A percentile compares a stretch with the other conserved stretches of the same genome.
phyloP scores from a whole-genome alignment of 1,140 invertebrate species.

The Aethina tumida region DNA sequence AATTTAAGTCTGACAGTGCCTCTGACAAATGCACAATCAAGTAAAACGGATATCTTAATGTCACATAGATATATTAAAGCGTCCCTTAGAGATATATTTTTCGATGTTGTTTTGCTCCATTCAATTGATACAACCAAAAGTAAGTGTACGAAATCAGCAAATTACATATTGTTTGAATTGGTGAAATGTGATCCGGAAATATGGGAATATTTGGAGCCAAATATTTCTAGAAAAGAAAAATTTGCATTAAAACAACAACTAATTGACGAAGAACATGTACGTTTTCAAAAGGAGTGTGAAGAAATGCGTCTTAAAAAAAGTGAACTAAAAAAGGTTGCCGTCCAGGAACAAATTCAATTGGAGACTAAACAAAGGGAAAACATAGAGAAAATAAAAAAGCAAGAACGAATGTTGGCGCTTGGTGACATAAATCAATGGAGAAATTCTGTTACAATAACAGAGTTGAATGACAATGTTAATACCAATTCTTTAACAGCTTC shows the following conservation, averaged over 20 bases:
- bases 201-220: conserved; percentile 48
- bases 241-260: conserved; percentile 40
- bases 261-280: conserved; percentile 38
- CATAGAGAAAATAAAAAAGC: conserved; percentile 47
- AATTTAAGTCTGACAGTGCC: conserved; percentile 47
- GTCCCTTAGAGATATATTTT: conserved; percentile 53
- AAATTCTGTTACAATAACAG: conserved; percentile 12
- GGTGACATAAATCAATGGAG: conserved; percentile 58
- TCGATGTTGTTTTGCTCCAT: conserved; percentile 52
- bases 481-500: background rate
- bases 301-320: conserved; percentile 40
- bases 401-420: conserved; percentile 49
- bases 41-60: conserved; percentile 51
- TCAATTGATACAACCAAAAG: conserved; percentile 46
- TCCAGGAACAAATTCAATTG: conserved; percentile 50
- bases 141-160: conserved; percentile 44
- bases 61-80: conserved; percentile 55
- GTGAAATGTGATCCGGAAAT: conserved; percentile 41
- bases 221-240: conserved; percentile 45
- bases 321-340: conserved; percentile 42
- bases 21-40: conserved; percentile 39
- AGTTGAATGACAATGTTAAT: conserved; percentile 5
- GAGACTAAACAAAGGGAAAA: conserved; percentile 42
- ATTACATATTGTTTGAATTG: conserved; percentile 49
- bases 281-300: conserved; percentile 43